Conservation (phyloP, 1,140 invertebrate species). For the Pseudomyrmex sp. region DNA sequence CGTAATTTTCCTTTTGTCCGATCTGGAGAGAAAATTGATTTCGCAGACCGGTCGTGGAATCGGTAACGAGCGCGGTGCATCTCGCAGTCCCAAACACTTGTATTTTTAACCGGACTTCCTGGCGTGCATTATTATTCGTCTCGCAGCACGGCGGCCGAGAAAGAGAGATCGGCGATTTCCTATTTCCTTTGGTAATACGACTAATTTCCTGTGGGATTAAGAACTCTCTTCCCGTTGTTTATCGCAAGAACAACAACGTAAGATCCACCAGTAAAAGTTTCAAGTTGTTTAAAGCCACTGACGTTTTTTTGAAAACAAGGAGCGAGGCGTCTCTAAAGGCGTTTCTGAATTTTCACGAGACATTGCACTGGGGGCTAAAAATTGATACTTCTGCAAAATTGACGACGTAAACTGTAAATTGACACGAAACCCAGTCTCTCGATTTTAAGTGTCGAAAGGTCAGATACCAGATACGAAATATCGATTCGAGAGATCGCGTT, state of each 20-base stretch:
- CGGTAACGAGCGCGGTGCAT: too few species aligned
- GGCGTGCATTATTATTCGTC: conserved; percentile 23
- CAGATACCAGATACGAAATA: too few species aligned
- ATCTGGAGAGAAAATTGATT: too few species aligned
- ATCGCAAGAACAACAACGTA: conserved; percentile 7
- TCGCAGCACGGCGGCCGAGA: background rate
- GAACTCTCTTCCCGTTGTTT: conserved; percentile 1
- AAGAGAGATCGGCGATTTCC: conserved; percentile 2
- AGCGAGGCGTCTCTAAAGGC: background rate
- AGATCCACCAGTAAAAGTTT: conserved; percentile 9
- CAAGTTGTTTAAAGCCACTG: background rate
- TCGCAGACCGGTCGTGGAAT: too few species aligned
- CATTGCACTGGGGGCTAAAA: background rate
- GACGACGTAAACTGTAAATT: background rate
- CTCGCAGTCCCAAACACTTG: too few species aligned
- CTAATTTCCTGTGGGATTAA: conserved; percentile 42
- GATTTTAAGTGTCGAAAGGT: background rate
- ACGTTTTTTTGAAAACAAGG: background rate
- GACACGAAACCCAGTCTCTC: background rate
- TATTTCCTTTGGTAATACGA: background rate
- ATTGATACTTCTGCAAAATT: background rate
- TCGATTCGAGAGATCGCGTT: background rate
- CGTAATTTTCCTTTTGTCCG: too few species aligned
- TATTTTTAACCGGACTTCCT: conserved; percentile 1
- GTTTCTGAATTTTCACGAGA: background rate